Percentiles rank a stretch among this genome's conserved stretches.
Evolutionary conservation across 2,113 vertebrate species (phyloP).

Genomic region (Psittacus erithacus): DNA sequence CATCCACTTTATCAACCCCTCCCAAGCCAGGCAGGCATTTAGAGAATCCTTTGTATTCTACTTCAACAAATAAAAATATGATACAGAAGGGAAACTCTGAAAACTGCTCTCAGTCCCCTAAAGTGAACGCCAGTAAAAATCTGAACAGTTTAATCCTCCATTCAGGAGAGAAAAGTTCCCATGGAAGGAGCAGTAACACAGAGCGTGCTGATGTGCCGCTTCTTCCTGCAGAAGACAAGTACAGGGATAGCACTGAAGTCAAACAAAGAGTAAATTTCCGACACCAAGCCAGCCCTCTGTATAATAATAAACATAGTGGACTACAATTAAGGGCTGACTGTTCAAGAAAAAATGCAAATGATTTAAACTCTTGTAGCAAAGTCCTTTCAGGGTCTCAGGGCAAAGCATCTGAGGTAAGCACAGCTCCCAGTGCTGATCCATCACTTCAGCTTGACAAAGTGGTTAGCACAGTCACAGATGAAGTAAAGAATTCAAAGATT

Average conservation of each 20-base stretch:
- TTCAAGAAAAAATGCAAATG: not conserved
- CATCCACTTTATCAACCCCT: not conserved
- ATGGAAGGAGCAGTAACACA: not conserved
- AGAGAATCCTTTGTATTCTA: not conserved
- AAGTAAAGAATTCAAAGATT: not conserved
- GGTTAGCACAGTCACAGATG: not conserved
- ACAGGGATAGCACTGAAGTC: not conserved
- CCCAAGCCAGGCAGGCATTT: not conserved
- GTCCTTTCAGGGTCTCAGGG: slow-evolving; percentile 31
- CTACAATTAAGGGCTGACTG: not conserved
- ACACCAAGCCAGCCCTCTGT: not conserved
- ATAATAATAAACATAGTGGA: not conserved
- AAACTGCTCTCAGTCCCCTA: not conserved
- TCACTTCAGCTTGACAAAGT: not conserved
- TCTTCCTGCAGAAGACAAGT: not conserved
- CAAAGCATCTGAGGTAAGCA: not conserved
- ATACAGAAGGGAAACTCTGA: not conserved
- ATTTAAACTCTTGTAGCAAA: slow-evolving; percentile 7
- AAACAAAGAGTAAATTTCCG: not conserved
- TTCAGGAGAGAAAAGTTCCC: not conserved
- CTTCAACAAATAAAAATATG: not conserved
- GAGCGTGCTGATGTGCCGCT: fast-evolving
- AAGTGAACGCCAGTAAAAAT: not conserved
- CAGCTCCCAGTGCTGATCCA: not conserved
- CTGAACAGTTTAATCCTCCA: not conserved